Evolutionary conservation across 2,797 vertebrate genomes (phyloP).

Genomic region (Channallabes apus): DNA sequence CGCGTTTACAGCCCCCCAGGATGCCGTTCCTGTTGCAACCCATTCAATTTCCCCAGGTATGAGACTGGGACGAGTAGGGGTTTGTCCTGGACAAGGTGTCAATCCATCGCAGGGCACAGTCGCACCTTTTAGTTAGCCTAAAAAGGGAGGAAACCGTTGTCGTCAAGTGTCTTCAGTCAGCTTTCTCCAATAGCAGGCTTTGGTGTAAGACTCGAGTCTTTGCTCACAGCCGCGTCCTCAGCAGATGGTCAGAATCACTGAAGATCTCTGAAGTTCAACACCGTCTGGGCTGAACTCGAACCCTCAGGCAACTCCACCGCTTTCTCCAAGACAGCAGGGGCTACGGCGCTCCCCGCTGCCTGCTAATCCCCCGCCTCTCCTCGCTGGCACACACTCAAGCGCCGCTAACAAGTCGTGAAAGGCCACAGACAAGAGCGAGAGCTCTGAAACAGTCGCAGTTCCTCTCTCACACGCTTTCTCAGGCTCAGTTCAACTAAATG

Average conservation of each 20-base stretch:
- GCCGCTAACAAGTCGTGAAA: constrained; percentile 39
- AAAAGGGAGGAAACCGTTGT: no score
- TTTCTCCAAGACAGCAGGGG: constrained; percentile 39
- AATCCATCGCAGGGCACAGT: no score
- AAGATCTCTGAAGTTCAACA: constrained; percentile 42
- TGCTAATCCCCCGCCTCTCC: constrained; percentile 40
- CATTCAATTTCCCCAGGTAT: no score
- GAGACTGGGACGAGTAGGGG: no score
- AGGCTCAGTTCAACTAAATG: not conserved
- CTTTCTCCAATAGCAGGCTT: not conserved
- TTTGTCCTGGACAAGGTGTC: no score
- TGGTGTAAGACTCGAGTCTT: not conserved
- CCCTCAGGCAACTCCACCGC: constrained; percentile 36
- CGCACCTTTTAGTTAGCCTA: no score
- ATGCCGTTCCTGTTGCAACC: no score
- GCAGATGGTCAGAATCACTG: constrained; percentile 50
- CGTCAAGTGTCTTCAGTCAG: not conserved
- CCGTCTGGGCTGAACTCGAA: constrained; percentile 5
- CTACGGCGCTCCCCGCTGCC: constrained; percentile 20
- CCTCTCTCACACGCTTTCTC: constrained; percentile 22
- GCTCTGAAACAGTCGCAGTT: constrained; percentile 32
- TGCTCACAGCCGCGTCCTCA: constrained; percentile 8
- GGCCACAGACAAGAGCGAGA: constrained; percentile 35
- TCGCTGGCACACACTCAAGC: constrained; percentile 36
- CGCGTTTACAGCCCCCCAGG: no score